Evolutionary conservation across 1,140 invertebrate genomes (phyloP).

Genomic region (Potamilus streckersoni): DNA sequence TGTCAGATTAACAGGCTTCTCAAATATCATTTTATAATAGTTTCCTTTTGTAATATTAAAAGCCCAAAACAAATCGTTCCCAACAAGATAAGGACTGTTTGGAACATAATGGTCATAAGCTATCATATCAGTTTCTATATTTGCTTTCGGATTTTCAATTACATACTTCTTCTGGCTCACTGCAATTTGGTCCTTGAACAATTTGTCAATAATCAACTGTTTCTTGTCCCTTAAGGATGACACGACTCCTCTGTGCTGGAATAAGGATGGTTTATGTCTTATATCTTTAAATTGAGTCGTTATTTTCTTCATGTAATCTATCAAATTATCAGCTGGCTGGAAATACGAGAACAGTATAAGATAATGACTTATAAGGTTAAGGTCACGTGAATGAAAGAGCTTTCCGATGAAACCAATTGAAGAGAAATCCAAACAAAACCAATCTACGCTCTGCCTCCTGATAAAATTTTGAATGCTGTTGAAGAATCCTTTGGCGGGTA

Average conservation of each 20-base stretch:
- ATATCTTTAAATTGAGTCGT: slow-evolving; percentile 28
- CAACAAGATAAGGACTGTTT: too few relatives aligned
- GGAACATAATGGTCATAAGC: too few relatives aligned
- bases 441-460: slow-evolving; percentile 72
- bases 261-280: slow-evolving; percentile 25
- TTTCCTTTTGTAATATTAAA: too few relatives aligned
- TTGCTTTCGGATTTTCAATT: too few relatives aligned
- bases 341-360: slow-evolving; percentile 93
- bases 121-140: too few relatives aligned
- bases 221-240: slow-evolving; percentile 38
- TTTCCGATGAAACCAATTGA: slow-evolving; percentile 77
- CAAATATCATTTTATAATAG: too few relatives aligned
- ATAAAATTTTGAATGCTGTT: slow-evolving; percentile 55
- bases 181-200: slow-evolving; percentile 16
- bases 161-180: too few relatives aligned
- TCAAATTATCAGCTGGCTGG: slow-evolving; percentile 86
- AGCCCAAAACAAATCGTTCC: too few relatives aligned
- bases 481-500: slow-evolving; percentile 49
- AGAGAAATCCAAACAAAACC: slow-evolving; percentile 94
- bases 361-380: slow-evolving; percentile 88
- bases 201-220: slow-evolving; percentile 29
- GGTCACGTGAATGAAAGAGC: slow-evolving; percentile 87
- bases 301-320: slow-evolving; percentile 32
- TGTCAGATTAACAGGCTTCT: too few relatives aligned
- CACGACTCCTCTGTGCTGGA: slow-evolving; percentile 36